phyloP scores from a whole-genome alignment of 2,888 invertebrate genomes.

The Galerucella nymphaeae region DNA sequence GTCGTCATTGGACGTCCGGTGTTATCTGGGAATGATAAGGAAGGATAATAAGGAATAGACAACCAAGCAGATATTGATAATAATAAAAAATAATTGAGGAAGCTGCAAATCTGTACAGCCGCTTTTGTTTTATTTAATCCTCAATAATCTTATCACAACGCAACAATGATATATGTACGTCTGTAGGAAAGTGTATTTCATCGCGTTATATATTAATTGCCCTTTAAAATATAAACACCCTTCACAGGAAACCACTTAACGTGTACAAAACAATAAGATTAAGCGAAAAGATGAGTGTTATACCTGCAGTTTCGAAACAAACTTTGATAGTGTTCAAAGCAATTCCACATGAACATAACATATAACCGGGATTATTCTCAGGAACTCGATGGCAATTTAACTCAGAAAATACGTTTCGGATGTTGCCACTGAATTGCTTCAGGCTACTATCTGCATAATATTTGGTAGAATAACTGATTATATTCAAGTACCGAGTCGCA shows the following conservation, averaged over 20 bases:
- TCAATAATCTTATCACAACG: too few relatives aligned
- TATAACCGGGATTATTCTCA: conserved; percentile 21
- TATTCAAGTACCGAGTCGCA: not conserved
- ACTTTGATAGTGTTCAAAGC: conserved; percentile 28
- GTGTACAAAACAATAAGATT: not conserved
- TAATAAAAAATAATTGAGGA: too few relatives aligned
- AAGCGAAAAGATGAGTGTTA: conserved; percentile 10
- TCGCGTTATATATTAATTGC: not conserved
- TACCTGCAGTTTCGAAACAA: conserved; percentile 27
- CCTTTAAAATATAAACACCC: not conserved
- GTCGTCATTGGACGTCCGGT: too few relatives aligned
- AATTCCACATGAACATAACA: conserved; percentile 27
- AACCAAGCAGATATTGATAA: too few relatives aligned
- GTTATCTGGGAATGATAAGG: too few relatives aligned
- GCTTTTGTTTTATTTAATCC: too few relatives aligned
- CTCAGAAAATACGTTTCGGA: conserved; percentile 44
- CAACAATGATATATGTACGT: too few relatives aligned
- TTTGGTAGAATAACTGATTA: conserved; percentile 11
- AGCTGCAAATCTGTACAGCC: too few relatives aligned
- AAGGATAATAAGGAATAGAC: too few relatives aligned
- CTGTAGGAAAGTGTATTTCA: not conserved
- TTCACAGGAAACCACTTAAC: not conserved
- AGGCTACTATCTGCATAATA: conserved; percentile 11
- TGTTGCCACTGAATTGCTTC: conserved; percentile 42
- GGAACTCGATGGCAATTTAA: conserved; percentile 24